These are phyloP conservation scores for Pararge aegeria DNA, from an alignment of 1,140 invertebrate genomes.

Conservation along the genomic window DNA sequence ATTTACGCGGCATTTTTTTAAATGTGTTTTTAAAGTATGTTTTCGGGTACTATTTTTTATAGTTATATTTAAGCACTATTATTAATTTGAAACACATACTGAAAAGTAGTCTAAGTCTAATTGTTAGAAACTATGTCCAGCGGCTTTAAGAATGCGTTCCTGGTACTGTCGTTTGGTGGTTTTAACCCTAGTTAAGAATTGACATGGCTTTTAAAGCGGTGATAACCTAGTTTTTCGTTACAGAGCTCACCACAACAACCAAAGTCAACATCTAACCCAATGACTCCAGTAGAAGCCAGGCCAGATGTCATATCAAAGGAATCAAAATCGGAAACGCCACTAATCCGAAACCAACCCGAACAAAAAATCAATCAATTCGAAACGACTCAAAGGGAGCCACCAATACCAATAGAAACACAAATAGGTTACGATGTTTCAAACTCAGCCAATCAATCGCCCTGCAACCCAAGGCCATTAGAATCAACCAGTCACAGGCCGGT, in stretches of 20 bases:
- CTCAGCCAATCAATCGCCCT: conserved; percentile 32
- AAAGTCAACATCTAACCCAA: conserved; percentile 37
- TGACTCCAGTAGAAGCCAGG: conserved; percentile 37
- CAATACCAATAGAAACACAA: conserved; percentile 12
- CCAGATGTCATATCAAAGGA: conserved; percentile 22
- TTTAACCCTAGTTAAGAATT: too few species aligned
- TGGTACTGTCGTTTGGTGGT: too few species aligned
- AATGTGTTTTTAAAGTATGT: too few species aligned
- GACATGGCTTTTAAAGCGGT: too few species aligned
- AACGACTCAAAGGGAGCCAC: conserved; percentile 17
- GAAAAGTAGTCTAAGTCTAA: too few species aligned
- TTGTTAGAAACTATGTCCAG: too few species aligned
- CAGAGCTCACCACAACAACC: conserved; percentile 16
- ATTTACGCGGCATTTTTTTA: too few species aligned
- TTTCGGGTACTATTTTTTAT: too few species aligned
- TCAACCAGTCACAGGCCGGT: conserved; percentile 37
- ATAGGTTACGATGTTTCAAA: conserved; percentile 4
- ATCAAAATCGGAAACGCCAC: conserved; percentile 20
- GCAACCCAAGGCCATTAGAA: conserved; percentile 19
- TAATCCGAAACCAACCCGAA: conserved; percentile 16
- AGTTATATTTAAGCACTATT: too few species aligned
- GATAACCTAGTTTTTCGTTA: background rate
- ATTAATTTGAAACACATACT: too few species aligned
- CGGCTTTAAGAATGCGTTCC: too few species aligned
- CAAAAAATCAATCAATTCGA: conserved; percentile 13